Percentiles rank a stretch among this genome's conserved stretches.
These are phyloP conservation scores for Microctonus brassicae DNA, from an alignment of 2,888 invertebrate species.

Conservation along the genomic window DNA sequence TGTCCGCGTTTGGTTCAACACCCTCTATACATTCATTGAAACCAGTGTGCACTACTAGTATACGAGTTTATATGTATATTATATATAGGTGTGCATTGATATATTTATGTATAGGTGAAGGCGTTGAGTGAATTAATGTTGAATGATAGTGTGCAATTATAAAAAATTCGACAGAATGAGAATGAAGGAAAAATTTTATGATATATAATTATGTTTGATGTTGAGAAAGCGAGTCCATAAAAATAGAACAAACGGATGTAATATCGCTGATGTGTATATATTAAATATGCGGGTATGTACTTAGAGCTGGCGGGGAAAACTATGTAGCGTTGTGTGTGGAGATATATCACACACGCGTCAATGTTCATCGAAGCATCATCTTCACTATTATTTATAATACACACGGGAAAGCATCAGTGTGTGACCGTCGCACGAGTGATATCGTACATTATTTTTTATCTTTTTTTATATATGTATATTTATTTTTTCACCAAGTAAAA, in stretches of 20 bases:
- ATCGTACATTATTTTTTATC: constrained; percentile 8
- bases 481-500: background rate
- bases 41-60: too few relatives aligned
- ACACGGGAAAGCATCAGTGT: background rate
- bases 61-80: too few relatives aligned
- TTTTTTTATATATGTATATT: too few relatives aligned
- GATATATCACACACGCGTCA: constrained; percentile 21
- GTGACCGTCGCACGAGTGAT: constrained; percentile 13
- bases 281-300: constrained; percentile 1
- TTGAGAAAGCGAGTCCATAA: constrained; percentile 36
- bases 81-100: too few relatives aligned
- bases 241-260: constrained; percentile 35
- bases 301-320: background rate
- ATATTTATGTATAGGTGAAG: background rate
- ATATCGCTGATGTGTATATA: constrained; percentile 3
- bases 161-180: background rate
- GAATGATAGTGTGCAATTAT: background rate
- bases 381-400: constrained; percentile 21
- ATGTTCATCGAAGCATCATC: constrained; percentile 33
- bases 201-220: constrained; percentile 17
- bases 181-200: constrained; percentile 6
- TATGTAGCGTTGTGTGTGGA: background rate
- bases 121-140: background rate
- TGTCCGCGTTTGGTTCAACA: background rate
- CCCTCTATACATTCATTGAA: background rate